Evolutionary conservation across 2,888 invertebrate genomes (phyloP).

Genomic region (Cataglyphis livida): DNA sequence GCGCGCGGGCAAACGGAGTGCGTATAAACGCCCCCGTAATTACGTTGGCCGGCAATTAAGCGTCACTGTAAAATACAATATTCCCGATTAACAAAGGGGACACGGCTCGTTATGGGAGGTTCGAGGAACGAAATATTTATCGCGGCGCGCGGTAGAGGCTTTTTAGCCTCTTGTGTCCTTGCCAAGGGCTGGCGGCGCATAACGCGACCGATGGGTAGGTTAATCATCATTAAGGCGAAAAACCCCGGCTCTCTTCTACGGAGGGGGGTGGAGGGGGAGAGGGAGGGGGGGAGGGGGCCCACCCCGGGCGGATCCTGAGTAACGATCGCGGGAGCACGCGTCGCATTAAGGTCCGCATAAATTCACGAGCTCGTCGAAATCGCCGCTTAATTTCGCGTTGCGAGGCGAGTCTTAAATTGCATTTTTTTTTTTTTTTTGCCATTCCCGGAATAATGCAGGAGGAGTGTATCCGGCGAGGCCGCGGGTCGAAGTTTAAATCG

Average conservation of each 20-base stretch:
- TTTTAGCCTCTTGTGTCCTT: slow-evolving; percentile 57
- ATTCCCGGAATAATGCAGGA: slow-evolving; percentile 43
- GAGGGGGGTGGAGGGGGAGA: too few species aligned
- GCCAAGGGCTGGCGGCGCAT: slow-evolving; percentile 58
- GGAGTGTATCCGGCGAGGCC: not conserved
- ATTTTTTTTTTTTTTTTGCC: too few species aligned
- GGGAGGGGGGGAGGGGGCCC: slow-evolving; percentile 33
- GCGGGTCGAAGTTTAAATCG: slow-evolving; percentile 27
- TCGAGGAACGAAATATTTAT: slow-evolving; percentile 63
- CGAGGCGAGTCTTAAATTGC: slow-evolving; percentile 56
- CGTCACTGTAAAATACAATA: slow-evolving; percentile 45
- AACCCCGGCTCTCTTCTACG: slow-evolving; percentile 58
- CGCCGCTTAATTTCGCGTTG: slow-evolving; percentile 61
- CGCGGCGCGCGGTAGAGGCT: slow-evolving; percentile 29
- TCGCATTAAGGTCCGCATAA: slow-evolving; percentile 70
- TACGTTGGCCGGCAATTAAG: slow-evolving; percentile 39
- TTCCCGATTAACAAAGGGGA: slow-evolving; percentile 55
- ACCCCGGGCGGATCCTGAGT: slow-evolving; percentile 73
- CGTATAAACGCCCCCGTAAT: slow-evolving; percentile 44
- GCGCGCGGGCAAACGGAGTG: not conserved
- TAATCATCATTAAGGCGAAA: slow-evolving; percentile 78
- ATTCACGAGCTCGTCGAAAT: slow-evolving; percentile 68
- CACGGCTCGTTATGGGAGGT: slow-evolving; percentile 49
- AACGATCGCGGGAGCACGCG: slow-evolving; percentile 71
- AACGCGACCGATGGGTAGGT: slow-evolving; percentile 74